These are phyloP conservation scores for Lagria hirta DNA, from an alignment of 2,888 invertebrate species.

Conservation along the genomic window DNA sequence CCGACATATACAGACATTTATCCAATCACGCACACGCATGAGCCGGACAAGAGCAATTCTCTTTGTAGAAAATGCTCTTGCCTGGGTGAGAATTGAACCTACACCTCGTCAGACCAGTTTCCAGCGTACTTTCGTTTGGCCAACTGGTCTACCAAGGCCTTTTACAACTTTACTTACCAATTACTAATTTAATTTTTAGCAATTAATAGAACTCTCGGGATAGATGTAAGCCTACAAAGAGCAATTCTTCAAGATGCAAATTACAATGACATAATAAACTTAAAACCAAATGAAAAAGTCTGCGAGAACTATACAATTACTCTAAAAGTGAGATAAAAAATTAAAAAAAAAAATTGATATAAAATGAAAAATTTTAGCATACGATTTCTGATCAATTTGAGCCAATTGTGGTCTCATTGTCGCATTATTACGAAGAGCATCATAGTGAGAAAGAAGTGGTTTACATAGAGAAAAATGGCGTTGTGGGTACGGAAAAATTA, in stretches of 20 bases:
- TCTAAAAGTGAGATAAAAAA: slow-evolving; percentile 14
- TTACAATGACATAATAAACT: slow-evolving; percentile 8
- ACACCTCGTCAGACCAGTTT: no score
- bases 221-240: slow-evolving; percentile 30
- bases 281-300: slow-evolving; percentile 6
- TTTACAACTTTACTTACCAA: no score
- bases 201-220: slow-evolving; percentile 25
- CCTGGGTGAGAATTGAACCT: no score
- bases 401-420: slow-evolving; percentile 32
- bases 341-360: neutral
- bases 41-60: no score
- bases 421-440: slow-evolving; percentile 23
- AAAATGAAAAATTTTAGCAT: slow-evolving; percentile 8
- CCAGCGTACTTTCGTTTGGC: no score
- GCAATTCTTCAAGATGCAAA: slow-evolving; percentile 16
- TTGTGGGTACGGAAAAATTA: slow-evolving; percentile 33
- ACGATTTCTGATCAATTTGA: slow-evolving; percentile 18
- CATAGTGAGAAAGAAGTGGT: slow-evolving; percentile 16
- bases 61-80: no score
- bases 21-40: no score
- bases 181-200: slow-evolving; percentile 25
- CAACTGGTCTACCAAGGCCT: no score
- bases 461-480: slow-evolving; percentile 15
- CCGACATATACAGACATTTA: no score
- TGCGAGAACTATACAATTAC: slow-evolving; percentile 29